Percentiles rank a stretch among this genome's conserved stretches.
These are phyloP conservation scores for Oophaga pumilio DNA, from an alignment of 2,113 vertebrate genomes.

Conservation along the genomic window DNA sequence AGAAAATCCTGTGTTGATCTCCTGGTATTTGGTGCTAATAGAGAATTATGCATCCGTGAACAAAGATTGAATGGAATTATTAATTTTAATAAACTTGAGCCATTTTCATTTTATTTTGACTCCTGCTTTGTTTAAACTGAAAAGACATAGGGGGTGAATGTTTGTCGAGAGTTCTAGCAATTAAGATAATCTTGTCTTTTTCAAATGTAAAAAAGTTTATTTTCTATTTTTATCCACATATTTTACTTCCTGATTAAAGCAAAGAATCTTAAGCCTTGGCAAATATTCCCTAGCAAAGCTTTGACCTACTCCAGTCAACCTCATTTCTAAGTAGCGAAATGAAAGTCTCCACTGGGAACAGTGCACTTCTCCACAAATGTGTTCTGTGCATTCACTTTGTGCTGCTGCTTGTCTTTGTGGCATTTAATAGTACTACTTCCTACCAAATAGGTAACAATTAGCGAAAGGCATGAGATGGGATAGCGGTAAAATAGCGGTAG, in stretches of 20 bases:
- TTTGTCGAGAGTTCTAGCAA: conserved; percentile 4
- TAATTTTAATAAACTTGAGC: not conserved
- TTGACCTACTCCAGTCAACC: conserved; percentile 54
- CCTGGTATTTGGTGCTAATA: not conserved
- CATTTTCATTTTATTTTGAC: conserved; percentile 19
- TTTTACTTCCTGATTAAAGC: not conserved
- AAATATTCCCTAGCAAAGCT: conserved; percentile 35
- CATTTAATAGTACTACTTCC: conserved; percentile 46
- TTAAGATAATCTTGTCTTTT: conserved; percentile 13
- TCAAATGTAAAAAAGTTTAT: conserved; percentile 23
- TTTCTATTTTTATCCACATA: conserved; percentile 20
- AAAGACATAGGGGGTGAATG: not conserved
- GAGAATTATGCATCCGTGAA: conserved; percentile 11
- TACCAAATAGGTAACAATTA: conserved; percentile 57
- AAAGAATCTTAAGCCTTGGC: conserved; percentile 27
- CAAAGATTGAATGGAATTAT: not conserved
- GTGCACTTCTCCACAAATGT: conserved; percentile 41
- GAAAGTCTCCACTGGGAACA: conserved; percentile 42
- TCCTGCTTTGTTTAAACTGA: conserved; percentile 12
- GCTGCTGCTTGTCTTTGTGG: conserved; percentile 51
- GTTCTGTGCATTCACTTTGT: conserved; percentile 36
- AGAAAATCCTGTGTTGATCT: not conserved
- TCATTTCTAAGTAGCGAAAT: conserved; percentile 56
- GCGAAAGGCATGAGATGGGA: conserved; percentile 54
- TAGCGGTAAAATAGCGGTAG: conserved; percentile 45